These are phyloP conservation scores for Panulirus ornatus DNA, from an alignment of 1,140 invertebrate species.

Conservation along the genomic window DNA sequence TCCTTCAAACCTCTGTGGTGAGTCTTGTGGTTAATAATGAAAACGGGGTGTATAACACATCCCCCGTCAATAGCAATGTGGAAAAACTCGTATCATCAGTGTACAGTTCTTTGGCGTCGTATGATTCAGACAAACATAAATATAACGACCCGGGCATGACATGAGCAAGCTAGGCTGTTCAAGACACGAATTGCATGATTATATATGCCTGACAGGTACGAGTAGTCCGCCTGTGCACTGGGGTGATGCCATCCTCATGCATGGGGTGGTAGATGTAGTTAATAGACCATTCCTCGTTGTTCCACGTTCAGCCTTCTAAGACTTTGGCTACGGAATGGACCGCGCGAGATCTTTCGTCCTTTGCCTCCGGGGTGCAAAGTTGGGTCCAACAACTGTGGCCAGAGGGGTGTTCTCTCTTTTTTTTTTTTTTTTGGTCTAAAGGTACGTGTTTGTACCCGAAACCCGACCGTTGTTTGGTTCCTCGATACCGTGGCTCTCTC, in stretches of 20 bases:
- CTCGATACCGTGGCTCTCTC: slow-evolving; percentile 20
- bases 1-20: slow-evolving; percentile 29
- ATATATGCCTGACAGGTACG: neutral
- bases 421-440: too few relatives aligned
- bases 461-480: neutral
- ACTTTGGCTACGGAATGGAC: too few relatives aligned
- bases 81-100: slow-evolving; percentile 11
- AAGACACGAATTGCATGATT: slow-evolving; percentile 2
- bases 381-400: too few relatives aligned
- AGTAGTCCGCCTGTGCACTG: too few relatives aligned
- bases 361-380: too few relatives aligned
- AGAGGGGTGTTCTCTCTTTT: too few relatives aligned
- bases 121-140: neutral
- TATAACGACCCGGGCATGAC: slow-evolving; percentile 26
- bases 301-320: too few relatives aligned
- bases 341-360: too few relatives aligned
- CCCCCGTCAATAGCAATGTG: slow-evolving; percentile 43
- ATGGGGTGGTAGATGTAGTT: too few relatives aligned
- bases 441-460: slow-evolving; percentile 22
- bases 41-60: slow-evolving; percentile 30
- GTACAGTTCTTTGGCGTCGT: slow-evolving; percentile 4
- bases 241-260: too few relatives aligned
- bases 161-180: neutral
- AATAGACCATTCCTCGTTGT: too few relatives aligned
- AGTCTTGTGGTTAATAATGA: neutral